Evolutionary conservation across 1,140 invertebrate genomes (phyloP).

Genomic region (Physella acuta): DNA sequence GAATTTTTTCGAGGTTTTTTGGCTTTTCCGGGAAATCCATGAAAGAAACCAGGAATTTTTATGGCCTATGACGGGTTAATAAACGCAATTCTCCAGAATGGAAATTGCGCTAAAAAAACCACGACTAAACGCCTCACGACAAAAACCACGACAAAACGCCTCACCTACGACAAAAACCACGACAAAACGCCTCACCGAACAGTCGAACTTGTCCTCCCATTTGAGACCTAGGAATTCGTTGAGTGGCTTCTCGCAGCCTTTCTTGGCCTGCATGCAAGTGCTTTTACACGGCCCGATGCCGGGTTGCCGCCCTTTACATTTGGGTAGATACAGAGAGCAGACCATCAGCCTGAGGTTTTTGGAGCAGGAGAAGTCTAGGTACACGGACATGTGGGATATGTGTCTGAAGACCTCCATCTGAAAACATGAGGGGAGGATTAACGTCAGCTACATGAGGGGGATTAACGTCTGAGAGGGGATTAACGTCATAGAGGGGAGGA

Average conservation of each 20-base stretch:
- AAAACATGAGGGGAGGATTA: neutral
- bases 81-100: no score
- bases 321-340: conserved; percentile 39
- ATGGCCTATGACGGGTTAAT: no score
- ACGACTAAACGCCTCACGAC: no score
- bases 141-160: no score
- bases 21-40: no score
- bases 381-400: conserved; percentile 37
- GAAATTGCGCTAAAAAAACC: no score
- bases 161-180: no score
- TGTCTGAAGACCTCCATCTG: conserved; percentile 26
- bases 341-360: conserved; percentile 36
- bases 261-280: conserved; percentile 35
- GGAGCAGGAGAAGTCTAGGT: conserved; percentile 43
- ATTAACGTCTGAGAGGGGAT: no score
- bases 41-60: no score
- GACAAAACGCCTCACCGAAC: conserved; percentile 23
- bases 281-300: conserved; percentile 33
- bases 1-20: no score
- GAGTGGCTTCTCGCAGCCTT: conserved; percentile 24
- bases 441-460: neutral
- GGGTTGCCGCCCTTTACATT: conserved; percentile 27
- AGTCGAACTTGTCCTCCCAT: conserved; percentile 37
- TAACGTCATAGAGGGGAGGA: no score
- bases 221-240: conserved; percentile 20